Evolutionary conservation across 2,797 vertebrate species (phyloP), one percentile per base, ranked within the genome.

Genomic region (Sciurus vulgaris): DNA sequence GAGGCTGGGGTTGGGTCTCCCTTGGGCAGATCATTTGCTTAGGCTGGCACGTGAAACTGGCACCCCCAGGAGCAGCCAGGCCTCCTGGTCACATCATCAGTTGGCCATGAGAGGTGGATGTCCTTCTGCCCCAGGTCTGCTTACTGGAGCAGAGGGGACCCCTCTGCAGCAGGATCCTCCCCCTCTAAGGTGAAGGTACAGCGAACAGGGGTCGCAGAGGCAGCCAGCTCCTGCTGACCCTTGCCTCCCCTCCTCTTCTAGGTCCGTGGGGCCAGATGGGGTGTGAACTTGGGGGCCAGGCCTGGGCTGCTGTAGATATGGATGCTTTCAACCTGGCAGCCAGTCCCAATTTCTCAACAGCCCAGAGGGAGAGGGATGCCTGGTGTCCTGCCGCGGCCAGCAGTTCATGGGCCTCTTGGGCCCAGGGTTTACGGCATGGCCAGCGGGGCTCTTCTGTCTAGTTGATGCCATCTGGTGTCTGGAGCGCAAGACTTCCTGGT

Each of bases 401-500:
- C n/a, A 24, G 18, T 14, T 95, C 95, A 98, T 97, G 96, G 97
- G 96, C 97, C 96, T 96, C 92, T 82, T 28, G 65, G 96, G 87
- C 95, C 97, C 96, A 96, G 98, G 97, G 94, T 98, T 98, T 97
- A 98, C 2, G 98, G 94, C 97, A 97, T 95, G 96, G 98, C 97
- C 98, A 97, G 97, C 95, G 73, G 95, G 95, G 94, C 97, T 96
- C 96, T 96, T 95, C 96, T 96, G 93, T 38, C 89, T 91, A 97
- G 97, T 97, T 96, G 81, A 96, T 56, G 97, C 91, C 96, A 63
- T 88, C 97, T 95, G 87, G 77, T 59, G 93, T 96, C 92, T 87
- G 97, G 97, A 92, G 97, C 97, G 96, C 47, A 69, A 97, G 96
- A 96, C 94, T 65, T 96, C 87, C 38, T n/a, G 91, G 93, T 63